Conservation (phyloP, 2,888 invertebrate genomes). For the Hirtodrosophila cameraria region DNA sequence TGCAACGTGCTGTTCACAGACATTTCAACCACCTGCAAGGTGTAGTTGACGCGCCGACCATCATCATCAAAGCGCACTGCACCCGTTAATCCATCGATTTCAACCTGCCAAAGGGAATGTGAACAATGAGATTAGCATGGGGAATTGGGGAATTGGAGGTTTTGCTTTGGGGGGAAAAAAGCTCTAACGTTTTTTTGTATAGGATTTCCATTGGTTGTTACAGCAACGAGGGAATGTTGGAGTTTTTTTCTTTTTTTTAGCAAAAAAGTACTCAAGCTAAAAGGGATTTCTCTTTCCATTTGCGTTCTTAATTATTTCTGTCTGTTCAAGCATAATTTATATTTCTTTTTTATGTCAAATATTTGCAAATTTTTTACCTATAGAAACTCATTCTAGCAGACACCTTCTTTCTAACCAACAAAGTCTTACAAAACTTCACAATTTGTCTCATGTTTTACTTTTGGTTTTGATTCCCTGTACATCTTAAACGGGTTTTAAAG, state of each 20-base stretch:
- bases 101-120: constrained; percentile 86
- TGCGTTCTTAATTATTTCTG: constrained; percentile 7
- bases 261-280: not conserved
- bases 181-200: not conserved
- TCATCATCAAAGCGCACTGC: constrained; percentile 96
- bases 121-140: constrained; percentile 42
- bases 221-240: too few relatives aligned
- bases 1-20: constrained; percentile 96
- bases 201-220: too few relatives aligned
- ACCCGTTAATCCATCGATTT: constrained; percentile 95
- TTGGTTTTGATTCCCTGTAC: not conserved
- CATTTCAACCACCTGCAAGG: constrained; percentile 95
- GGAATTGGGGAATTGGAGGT: constrained; percentile 37
- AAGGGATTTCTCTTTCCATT: constrained; percentile 2
- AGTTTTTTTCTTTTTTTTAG: too few relatives aligned
- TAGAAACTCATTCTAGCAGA: constrained; percentile 15
- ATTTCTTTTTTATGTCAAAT: constrained; percentile 32
- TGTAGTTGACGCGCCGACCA: constrained; percentile 94
- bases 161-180: constrained; percentile 1
- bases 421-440: constrained; percentile 18
- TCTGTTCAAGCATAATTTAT: constrained; percentile 16
- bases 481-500: not conserved
- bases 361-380: constrained; percentile 37
- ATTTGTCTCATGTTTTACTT: not conserved
- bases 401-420: constrained; percentile 5